A percentile compares a stretch with the other conserved stretches of the same genome.
phyloP scores from a whole-genome alignment of 2,888 invertebrate genomes.

The Gnatocerus cornutus region DNA sequence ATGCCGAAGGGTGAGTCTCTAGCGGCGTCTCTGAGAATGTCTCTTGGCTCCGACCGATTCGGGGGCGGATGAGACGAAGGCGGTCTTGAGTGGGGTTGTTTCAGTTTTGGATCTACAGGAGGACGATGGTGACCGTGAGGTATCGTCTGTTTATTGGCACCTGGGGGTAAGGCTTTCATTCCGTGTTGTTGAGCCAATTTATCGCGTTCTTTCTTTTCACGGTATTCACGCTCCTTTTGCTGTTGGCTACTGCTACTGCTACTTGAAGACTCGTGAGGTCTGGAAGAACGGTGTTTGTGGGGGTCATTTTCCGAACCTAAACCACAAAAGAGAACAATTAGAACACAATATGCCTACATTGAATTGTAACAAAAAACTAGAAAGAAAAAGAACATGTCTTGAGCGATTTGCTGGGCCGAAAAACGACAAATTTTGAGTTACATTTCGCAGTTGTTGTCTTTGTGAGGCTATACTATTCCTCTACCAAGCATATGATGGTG shows the following conservation, averaged over 20 bases:
- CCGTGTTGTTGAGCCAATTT: slow-evolving; percentile 69
- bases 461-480: too few relatives aligned
- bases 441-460: too few relatives aligned
- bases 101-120: slow-evolving; percentile 65
- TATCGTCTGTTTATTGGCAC: slow-evolving; percentile 51
- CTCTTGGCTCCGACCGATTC: slow-evolving; percentile 61
- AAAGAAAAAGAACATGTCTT: too few relatives aligned
- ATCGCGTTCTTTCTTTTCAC: slow-evolving; percentile 78
- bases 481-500: too few relatives aligned
- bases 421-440: too few relatives aligned
- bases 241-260: slow-evolving; percentile 67
- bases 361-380: background rate
- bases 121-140: slow-evolving; percentile 60
- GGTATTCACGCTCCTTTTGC: slow-evolving; percentile 76
- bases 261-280: slow-evolving; percentile 64
- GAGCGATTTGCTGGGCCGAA: too few relatives aligned
- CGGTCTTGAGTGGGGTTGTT: slow-evolving; percentile 60
- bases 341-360: background rate
- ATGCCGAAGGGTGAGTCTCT: slow-evolving; percentile 63
- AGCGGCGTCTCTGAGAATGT: slow-evolving; percentile 66
- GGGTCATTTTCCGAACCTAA: slow-evolving; percentile 54
- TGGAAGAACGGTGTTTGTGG: slow-evolving; percentile 65
- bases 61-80: slow-evolving; percentile 52
- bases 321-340: background rate
- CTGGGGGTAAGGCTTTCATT: slow-evolving; percentile 47